Base-by-base conservation (phyloP, 92 coral and sea anemone species). In the Phenganax marumi region DNA sequence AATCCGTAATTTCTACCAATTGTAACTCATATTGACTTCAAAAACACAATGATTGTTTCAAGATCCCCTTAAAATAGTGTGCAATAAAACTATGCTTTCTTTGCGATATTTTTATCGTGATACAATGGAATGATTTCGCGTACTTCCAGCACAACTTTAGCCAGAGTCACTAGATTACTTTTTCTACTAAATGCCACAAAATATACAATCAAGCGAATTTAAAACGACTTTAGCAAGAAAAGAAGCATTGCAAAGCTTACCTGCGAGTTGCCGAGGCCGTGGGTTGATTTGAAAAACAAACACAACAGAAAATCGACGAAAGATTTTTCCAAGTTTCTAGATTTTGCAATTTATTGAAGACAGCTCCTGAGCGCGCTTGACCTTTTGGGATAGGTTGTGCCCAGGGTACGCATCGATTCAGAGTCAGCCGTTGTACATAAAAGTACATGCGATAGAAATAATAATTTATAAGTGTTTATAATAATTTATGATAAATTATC, bases 351-450 rank as follows among this genome's bases (percentile, higher is more conserved):
- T 23, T 25, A 54, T 33, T 33, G 69, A 50, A 47, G 50, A 76
- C 50, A 9, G 60, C 23, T 78, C 33, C 63, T 65, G 8, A 57
- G 73, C 46, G 22, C 73, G 83, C 57, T 12, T 78, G 49, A 72
- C 83, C 55, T 61, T 19, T 17, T 78, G 83, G 83, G 83, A 61
- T 61, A 57, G 26, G 3, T 11, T 16, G 51, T 6, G 68, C n/a
- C 21, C 25, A 26, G 24, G 50, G 26, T 65, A 21, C n/a, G 23
- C 50, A 14, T 13, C 51, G 2, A 11, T 10, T 49, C 4, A 2
- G 13, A 12, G 43, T 61, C 83, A 78, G 83, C 53, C 73, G 81
- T 77, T 52, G 50, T 50, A 23, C 56, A 55, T 18, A 76, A 58
- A 26, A 24, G 57, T 10, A 24, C 12, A 57, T 16, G 25, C 52